Conservation (phyloP, 2,888 invertebrate species). For the Colletes collaris region DNA sequence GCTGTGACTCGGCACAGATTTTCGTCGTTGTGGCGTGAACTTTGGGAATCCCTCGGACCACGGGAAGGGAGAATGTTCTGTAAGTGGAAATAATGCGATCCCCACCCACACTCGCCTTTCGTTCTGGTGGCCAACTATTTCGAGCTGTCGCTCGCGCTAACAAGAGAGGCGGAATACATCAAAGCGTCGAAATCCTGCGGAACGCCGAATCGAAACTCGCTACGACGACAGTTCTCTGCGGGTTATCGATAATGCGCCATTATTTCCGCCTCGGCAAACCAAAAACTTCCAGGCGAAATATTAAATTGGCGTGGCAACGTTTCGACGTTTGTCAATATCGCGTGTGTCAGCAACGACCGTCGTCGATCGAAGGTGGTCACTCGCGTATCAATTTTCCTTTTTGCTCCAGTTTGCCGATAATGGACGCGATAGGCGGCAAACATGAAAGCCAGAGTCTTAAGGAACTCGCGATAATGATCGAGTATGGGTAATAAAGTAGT, state of each 20-base stretch:
- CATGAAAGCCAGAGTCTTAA: too few species aligned
- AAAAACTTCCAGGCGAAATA: constrained; percentile 41
- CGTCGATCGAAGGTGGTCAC: background rate
- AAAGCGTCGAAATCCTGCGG: constrained; percentile 48
- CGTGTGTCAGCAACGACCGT: background rate
- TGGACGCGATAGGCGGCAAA: too few species aligned
- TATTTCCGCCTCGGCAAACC: constrained; percentile 37
- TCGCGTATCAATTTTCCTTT: background rate
- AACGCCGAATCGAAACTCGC: constrained; percentile 49
- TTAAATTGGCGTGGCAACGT: constrained; percentile 28
- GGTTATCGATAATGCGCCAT: constrained; percentile 56
- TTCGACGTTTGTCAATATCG: constrained; percentile 1
- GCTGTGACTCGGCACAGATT: background rate
- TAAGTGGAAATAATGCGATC: constrained; percentile 49
- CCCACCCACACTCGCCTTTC: constrained; percentile 29
- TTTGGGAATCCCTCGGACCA: background rate
- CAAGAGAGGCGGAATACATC: constrained; percentile 59
- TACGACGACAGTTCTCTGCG: constrained; percentile 2
- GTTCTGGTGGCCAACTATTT: constrained; percentile 40
- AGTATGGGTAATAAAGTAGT: too few species aligned
- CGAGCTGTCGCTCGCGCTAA: constrained; percentile 45
- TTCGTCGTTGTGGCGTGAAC: background rate
- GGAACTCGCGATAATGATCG: too few species aligned
- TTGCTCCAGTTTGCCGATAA: too few species aligned
- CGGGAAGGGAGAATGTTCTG: background rate